Base-by-base conservation (phyloP, 2,113 vertebrate genomes). In the Phyllopteryx taeniolatus region DNA sequence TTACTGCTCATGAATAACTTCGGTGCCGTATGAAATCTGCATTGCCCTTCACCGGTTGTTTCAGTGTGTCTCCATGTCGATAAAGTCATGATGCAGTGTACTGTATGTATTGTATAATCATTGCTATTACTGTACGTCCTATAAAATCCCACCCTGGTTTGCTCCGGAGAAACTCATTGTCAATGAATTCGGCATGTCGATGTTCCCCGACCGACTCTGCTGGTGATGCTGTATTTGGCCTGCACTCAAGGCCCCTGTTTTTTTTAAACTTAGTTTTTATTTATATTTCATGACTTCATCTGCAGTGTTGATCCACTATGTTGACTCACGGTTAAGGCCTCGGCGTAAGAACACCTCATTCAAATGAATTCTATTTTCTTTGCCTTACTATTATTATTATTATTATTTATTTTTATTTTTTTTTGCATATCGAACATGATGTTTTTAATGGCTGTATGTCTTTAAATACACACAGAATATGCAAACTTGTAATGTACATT, bases 401-500 rank as follows among this genome's bases (percentile, higher is more conserved):
- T n/a, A 27, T 27, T 27, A 27, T 27, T 27, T 27, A 93, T 93
- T 39, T 1, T 39, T 1, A 39, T 39, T 39, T 39, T 90, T 81
- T 91, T 72, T 89, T 92, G 76, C 70, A 75, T 54, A 79, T 61
- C 62, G 14, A 82, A 85, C 92, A 91, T 94, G 92, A 87, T 91
- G 91, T 92, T 85, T 63, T 82, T 85, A 76, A 77, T 80, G 76
- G 82, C 81, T 89, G 78, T 81, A 66, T 83, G 81, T 75, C 83
- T 85, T 88, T 83, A 88, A 92, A 90, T 86, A 90, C 92, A 92
- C 93, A 91, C 93, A 87, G 82, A 95, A 95, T 97, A 97, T 97
- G 95, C 96, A 98, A 96, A 94, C 91, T 92, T 89, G 91, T 92
- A 90, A 81, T 91, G 89, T 89, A 90, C 86, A 92, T 89, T 93